Conservation (phyloP, 2,113 vertebrate genomes). For the Probosciger aterrimus region DNA sequence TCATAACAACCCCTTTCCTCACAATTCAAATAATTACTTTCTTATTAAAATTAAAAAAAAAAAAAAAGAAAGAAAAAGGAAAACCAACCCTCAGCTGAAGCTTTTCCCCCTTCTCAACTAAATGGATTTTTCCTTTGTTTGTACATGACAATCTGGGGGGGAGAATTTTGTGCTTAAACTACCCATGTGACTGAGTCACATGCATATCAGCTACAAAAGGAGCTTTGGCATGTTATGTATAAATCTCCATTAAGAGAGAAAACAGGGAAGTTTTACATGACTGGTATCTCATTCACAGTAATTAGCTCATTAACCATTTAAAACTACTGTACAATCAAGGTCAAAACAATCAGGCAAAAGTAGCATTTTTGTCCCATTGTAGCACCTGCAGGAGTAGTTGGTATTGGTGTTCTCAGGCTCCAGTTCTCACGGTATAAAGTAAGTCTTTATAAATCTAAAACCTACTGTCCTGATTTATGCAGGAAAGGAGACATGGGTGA, state of each 20-base stretch:
- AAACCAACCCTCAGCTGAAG: neutral
- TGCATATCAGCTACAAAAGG: conserved; percentile 31
- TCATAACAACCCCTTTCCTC: neutral
- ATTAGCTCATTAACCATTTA: conserved; percentile 47
- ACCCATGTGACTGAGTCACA: conserved; percentile 52
- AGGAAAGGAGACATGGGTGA: neutral
- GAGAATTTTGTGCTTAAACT: conserved; percentile 51
- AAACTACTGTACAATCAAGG: neutral
- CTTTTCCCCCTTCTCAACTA: conserved; percentile 17
- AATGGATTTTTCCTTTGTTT: conserved; percentile 55
- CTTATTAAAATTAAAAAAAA: neutral
- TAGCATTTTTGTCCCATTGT: neutral
- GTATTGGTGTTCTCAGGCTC: neutral
- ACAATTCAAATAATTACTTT: neutral
- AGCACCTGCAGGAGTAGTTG: neutral
- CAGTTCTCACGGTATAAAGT: neutral
- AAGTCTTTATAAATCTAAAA: neutral
- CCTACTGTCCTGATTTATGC: neutral
- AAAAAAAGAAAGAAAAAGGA: neutral
- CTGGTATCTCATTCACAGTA: conserved; percentile 34
- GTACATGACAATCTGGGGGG: conserved; percentile 13
- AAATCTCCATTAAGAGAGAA: conserved; percentile 52
- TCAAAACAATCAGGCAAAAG: neutral
- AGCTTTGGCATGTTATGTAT: conserved; percentile 45
- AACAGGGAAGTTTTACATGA: conserved; percentile 55